Evolutionary conservation across 2,888 invertebrate genomes (phyloP), one percentile per base, ranked within the genome.

Genomic region (Lithosia quadra): DNA sequence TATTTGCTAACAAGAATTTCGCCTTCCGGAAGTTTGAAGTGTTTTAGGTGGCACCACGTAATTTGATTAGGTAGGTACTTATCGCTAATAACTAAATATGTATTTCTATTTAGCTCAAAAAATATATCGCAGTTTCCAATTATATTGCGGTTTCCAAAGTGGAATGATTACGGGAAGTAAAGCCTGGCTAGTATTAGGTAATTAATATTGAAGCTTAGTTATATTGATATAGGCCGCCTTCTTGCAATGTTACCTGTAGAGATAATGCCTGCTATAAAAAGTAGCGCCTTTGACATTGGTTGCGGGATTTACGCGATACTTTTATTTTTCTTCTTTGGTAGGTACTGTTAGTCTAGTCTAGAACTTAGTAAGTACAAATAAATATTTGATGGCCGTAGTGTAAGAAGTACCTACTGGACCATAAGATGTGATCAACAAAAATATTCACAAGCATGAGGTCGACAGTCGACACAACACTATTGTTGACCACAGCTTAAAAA

Each of bases 401-500:
- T n/a, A 49, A 60, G n/a, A 49, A 49, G 11, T 65, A n/a, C n/a
- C n/a, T n/a, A 43, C 28, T 18, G 28, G 11, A 28, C 33, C 13
- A 34, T n/a, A 28, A 28, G 9, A 2, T 11, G 18, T 15, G 7
- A 28, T 18, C 13, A 62, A 59, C 34, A 15, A 67, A 21, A 67
- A 36, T 13, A 24, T 43, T 43, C 49, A n/a, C 21, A 55, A n/a
- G 53, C 34, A 57, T 43, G 55, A 65, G 65, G 18, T 58, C 58
- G 65, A 49, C n/a, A 68, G 15, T 34, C 43, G 61, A 56, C 43
- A 64, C 36, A 24, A 67, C 59, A 63, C 76, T 67, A 69, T 71
- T 71, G 70, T 76, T 65, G 36, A 72, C 67, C 61, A 61, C 60
- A 74, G 64, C 69, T 67, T 73, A 78, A 76, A 76, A 76, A 61